Evolutionary conservation across 2,113 vertebrate species (phyloP).

Genomic region (Xiphias gladius): DNA sequence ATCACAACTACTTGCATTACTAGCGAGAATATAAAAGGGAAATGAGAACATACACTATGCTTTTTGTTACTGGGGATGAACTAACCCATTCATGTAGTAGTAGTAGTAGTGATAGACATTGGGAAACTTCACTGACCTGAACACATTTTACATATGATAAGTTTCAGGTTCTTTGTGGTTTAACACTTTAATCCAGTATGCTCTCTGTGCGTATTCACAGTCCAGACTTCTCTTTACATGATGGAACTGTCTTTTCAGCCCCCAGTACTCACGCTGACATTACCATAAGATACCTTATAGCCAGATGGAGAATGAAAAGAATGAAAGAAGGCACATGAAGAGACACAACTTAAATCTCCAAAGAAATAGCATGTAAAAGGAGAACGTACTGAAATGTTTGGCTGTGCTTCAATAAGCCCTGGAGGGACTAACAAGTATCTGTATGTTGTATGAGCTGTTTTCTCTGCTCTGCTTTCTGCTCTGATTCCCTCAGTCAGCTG

Average conservation of each 20-base stretch:
- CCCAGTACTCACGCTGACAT: neutral
- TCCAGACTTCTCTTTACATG: neutral
- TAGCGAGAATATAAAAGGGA: no score
- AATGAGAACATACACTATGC: no score
- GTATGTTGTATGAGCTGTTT: constrained; percentile 4
- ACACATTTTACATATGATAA: no score
- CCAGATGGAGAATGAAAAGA: neutral
- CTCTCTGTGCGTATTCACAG: neutral
- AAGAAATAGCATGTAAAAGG: constrained; percentile 18
- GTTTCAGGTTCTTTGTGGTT: neutral
- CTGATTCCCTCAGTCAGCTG: constrained; percentile 11
- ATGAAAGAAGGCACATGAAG: neutral
- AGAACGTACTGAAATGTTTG: constrained; percentile 11
- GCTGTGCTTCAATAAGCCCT: constrained; percentile 22
- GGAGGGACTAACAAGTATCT: neutral
- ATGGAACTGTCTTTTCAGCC: neutral
- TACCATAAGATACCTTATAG: neutral
- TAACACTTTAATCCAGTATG: neutral
- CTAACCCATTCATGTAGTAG: no score
- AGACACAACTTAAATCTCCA: neutral
- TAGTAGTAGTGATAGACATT: no score
- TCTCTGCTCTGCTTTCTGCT: constrained; percentile 6
- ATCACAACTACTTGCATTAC: no score
- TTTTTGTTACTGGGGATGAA: no score
- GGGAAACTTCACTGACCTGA: no score